phyloP scores from a whole-genome alignment of 2,113 vertebrate genomes.

The Cyprinodon brontotheroides region DNA sequence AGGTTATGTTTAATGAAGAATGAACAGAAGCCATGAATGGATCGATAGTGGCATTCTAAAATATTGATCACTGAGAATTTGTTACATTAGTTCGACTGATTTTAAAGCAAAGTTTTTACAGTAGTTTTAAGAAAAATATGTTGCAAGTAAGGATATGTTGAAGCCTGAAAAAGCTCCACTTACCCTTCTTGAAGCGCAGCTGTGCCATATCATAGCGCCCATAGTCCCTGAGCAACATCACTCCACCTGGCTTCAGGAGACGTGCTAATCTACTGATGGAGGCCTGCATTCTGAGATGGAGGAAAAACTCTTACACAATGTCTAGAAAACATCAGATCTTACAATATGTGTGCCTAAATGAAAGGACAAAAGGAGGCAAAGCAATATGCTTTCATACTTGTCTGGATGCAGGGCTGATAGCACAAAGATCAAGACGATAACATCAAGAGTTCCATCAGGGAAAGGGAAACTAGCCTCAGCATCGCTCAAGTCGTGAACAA shows the following conservation, averaged over 20 bases:
- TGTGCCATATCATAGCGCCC: constrained; percentile 97
- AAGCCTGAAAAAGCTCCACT: not conserved
- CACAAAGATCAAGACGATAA: constrained; percentile 95
- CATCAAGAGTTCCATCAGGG: constrained; percentile 85
- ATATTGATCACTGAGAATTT: not conserved
- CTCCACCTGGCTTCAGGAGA: constrained; percentile 90
- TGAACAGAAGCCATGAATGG: not conserved
- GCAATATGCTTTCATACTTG: constrained; percentile 81
- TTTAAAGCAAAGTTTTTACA: not conserved
- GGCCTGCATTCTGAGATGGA: constrained; percentile 84
- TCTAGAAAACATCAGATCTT: not conserved
- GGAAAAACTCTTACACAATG: constrained; percentile 4
- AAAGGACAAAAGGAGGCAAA: not conserved
- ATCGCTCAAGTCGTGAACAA: constrained; percentile 91
- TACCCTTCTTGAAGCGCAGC: constrained; percentile 97
- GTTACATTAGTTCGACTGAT: not conserved
- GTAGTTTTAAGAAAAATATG: not conserved
- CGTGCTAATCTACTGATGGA: constrained; percentile 82
- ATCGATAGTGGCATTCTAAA: not conserved
- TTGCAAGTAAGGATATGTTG: not conserved
- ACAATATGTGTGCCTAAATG: not conserved
- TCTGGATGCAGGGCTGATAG: constrained; percentile 92
- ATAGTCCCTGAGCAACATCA: constrained; percentile 93
- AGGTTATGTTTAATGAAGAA: not conserved
- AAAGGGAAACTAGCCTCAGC: constrained; percentile 83